These are phyloP conservation scores for Agonum fuliginosum DNA, from an alignment of 2,888 invertebrate genomes.

Conservation along the genomic window DNA sequence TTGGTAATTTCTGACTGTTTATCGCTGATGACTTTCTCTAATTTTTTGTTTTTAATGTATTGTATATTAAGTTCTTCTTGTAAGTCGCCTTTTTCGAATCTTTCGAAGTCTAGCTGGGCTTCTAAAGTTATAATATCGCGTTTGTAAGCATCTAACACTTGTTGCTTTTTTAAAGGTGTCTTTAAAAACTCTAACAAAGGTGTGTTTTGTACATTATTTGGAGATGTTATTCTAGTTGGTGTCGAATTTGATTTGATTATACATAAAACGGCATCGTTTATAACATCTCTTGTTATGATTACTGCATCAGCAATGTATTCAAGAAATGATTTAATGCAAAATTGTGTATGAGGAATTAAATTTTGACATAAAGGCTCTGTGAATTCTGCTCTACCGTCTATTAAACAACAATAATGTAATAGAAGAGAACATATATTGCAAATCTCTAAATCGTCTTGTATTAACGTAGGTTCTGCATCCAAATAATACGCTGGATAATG, in stretches of 20 bases:
- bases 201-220: not conserved
- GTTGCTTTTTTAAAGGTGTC: slow-evolving; percentile 65
- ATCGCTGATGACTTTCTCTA: slow-evolving; percentile 71
- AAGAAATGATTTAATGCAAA: slow-evolving; percentile 68
- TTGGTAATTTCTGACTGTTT: slow-evolving; percentile 70
- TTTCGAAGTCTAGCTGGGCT: slow-evolving; percentile 77
- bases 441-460: slow-evolving; percentile 46
- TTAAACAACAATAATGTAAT: slow-evolving; percentile 70
- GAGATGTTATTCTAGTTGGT: slow-evolving; percentile 21
- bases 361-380: slow-evolving; percentile 69
- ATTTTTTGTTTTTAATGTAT: slow-evolving; percentile 74
- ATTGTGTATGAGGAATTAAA: slow-evolving; percentile 67
- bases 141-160: slow-evolving; percentile 26
- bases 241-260: slow-evolving; percentile 1
- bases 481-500: slow-evolving; percentile 44
- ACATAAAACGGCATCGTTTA: slow-evolving; percentile 64
- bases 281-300: slow-evolving; percentile 65
- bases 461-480: slow-evolving; percentile 23
- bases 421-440: slow-evolving; percentile 67
- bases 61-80: slow-evolving; percentile 77
- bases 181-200: slow-evolving; percentile 69
- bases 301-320: slow-evolving; percentile 65
- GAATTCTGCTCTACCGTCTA: slow-evolving; percentile 68
- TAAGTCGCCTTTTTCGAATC: slow-evolving; percentile 78
- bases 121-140: slow-evolving; percentile 74